Evolutionary conservation across 1,140 invertebrate genomes (phyloP).

Genomic region (Danaus plexippus): DNA sequence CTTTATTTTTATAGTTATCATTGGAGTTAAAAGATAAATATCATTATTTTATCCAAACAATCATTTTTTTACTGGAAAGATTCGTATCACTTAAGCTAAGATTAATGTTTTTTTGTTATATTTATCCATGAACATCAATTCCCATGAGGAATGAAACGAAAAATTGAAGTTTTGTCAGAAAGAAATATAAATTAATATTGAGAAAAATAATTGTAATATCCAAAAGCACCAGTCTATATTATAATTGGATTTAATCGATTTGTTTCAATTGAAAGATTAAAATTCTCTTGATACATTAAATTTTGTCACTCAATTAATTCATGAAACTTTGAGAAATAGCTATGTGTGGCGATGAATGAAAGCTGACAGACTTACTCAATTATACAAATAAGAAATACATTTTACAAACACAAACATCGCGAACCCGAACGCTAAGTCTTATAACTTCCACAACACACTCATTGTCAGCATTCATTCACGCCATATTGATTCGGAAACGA

Average conservation of each 20-base stretch:
- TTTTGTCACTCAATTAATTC: no score
- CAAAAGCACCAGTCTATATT: constrained; percentile 61
- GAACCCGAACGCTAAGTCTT: neutral
- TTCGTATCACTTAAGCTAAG: constrained; percentile 57
- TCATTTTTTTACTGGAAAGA: constrained; percentile 52
- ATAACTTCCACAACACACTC: constrained; percentile 8
- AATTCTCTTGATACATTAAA: no score
- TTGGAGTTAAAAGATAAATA: constrained; percentile 1
- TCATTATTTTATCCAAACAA: neutral
- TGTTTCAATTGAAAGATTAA: no score
- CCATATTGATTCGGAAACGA: constrained; percentile 38
- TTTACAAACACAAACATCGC: neutral
- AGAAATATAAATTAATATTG: constrained; percentile 28
- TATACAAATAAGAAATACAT: neutral
- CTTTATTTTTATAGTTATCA: neutral
- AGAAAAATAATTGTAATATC: constrained; percentile 42
- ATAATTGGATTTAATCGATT: constrained; percentile 13
- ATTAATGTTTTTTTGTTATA: constrained; percentile 48
- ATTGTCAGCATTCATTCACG: constrained; percentile 32
- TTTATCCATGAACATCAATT: constrained; percentile 63
- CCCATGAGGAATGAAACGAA: constrained; percentile 71
- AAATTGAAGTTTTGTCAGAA: constrained; percentile 46
- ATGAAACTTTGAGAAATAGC: no score
- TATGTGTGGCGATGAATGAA: constrained; percentile 13
- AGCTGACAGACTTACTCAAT: constrained; percentile 13